phyloP scores from a whole-genome alignment of 92 coral and sea anemone genomes.

The Diadumene lineata region DNA sequence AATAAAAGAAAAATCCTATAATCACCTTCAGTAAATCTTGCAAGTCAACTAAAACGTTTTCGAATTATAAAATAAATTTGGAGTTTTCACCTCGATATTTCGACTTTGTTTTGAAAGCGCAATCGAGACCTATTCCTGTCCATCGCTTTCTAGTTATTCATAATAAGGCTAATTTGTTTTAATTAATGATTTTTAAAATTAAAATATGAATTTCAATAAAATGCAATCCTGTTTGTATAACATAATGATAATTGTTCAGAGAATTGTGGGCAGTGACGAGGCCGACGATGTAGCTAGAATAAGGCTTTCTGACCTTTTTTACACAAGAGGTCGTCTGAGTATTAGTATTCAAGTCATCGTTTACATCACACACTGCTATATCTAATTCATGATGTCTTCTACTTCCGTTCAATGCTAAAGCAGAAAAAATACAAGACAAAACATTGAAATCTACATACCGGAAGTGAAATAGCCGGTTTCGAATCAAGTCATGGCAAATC shows the following conservation, averaged over 20 bases:
- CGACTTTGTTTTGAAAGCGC: conserved; percentile 5
- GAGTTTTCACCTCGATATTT: too few relatives aligned
- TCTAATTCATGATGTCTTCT: neutral
- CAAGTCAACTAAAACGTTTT: neutral
- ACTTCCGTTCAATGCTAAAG: neutral
- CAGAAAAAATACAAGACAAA: neutral
- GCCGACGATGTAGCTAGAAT: neutral
- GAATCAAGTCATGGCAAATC: conserved; percentile 16
- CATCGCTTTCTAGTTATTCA: neutral
- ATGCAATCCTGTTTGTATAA: conserved; percentile 4
- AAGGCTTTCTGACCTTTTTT: neutral
- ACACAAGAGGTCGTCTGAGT: conserved; percentile 11
- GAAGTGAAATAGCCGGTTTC: conserved; percentile 24
- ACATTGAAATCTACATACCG: conserved; percentile 22
- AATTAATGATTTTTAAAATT: neutral
- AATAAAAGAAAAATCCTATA: neutral
- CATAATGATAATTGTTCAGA: neutral
- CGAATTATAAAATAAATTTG: too few relatives aligned
- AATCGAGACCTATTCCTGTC: neutral
- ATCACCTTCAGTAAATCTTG: neutral
- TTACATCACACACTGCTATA: too few relatives aligned
- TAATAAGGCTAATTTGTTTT: neutral
- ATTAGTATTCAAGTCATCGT: neutral
- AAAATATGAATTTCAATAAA: neutral
- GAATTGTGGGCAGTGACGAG: conserved; percentile 7